Evolutionary conservation across 2,113 vertebrate genomes (phyloP).

Genomic region (Gambusia holbrooki): DNA sequence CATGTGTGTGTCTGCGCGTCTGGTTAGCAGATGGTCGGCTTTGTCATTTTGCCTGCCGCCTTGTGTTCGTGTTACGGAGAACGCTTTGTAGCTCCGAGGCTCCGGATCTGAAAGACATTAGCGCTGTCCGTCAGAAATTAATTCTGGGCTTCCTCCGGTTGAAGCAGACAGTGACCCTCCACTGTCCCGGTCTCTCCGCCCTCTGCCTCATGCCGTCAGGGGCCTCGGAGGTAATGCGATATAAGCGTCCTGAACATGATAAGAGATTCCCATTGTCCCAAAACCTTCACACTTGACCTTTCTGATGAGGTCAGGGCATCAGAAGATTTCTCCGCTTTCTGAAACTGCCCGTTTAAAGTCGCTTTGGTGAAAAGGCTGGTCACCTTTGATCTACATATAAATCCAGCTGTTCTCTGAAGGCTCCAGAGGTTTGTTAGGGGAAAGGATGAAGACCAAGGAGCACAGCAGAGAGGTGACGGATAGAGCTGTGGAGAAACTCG

Average conservation of each 20-base stretch:
- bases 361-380: constrained; percentile 7
- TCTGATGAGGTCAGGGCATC: constrained; percentile 42
- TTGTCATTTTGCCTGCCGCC: constrained; percentile 62
- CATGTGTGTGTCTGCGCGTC: constrained; percentile 50
- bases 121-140: constrained; percentile 76
- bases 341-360: constrained; percentile 44
- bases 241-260: constrained; percentile 65
- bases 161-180: constrained; percentile 53
- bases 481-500: no score
- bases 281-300: constrained; percentile 76
- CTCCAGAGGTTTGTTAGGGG: neutral
- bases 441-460: neutral
- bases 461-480: neutral
- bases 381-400: no score
- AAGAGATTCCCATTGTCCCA: constrained; percentile 61
- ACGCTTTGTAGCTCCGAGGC: constrained; percentile 68
- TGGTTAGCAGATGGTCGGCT: constrained; percentile 80
- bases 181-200: constrained; percentile 38
- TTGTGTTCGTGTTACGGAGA: constrained; percentile 67
- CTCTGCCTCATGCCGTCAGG: constrained; percentile 72
- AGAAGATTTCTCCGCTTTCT: constrained; percentile 53
- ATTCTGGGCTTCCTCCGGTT: constrained; percentile 70
- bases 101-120: constrained; percentile 80
- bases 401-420: no score
- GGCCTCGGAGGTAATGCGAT: constrained; percentile 65